phyloP scores from a whole-genome alignment of 2,888 invertebrate species.

The Drosophila pseudotakahashii region DNA sequence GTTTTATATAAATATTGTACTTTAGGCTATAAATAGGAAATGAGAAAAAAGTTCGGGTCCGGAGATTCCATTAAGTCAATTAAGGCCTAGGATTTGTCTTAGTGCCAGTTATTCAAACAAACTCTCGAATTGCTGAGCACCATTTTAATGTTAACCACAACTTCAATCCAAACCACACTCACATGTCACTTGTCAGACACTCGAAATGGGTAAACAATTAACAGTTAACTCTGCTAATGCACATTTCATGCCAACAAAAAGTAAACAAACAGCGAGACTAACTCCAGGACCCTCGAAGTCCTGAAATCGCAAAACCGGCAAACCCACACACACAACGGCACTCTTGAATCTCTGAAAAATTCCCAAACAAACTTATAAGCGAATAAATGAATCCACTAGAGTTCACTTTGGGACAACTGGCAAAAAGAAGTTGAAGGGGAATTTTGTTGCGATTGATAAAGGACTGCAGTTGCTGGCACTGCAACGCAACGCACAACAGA shows the following conservation, averaged over 20 bases:
- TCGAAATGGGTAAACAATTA: constrained; percentile 68
- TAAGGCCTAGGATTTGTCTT: neutral
- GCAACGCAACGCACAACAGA: constrained; percentile 46
- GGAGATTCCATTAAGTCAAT: neutral
- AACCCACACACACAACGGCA: constrained; percentile 22
- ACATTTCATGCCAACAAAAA: constrained; percentile 69
- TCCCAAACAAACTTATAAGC: constrained; percentile 65
- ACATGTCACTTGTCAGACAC: constrained; percentile 38
- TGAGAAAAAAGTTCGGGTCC: neutral
- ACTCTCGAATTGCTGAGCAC: neutral
- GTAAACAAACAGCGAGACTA: constrained; percentile 48
- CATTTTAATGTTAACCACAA: constrained; percentile 1
- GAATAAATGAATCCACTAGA: constrained; percentile 66
- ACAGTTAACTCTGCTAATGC: constrained; percentile 69
- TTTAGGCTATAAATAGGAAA: too few relatives aligned
- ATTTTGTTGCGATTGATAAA: constrained; percentile 25
- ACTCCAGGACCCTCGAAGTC: constrained; percentile 23
- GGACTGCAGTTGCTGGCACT: constrained; percentile 17
- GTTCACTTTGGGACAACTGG: constrained; percentile 44
- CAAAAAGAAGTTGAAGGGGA: constrained; percentile 20
- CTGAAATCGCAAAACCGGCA: constrained; percentile 11
- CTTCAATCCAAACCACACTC: constrained; percentile 9
- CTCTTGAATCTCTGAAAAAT: constrained; percentile 46
- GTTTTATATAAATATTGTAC: too few relatives aligned
- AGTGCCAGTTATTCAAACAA: neutral